Base-by-base conservation (phyloP, 1,140 invertebrate genomes). In the Cardiocondyla obscurior region DNA sequence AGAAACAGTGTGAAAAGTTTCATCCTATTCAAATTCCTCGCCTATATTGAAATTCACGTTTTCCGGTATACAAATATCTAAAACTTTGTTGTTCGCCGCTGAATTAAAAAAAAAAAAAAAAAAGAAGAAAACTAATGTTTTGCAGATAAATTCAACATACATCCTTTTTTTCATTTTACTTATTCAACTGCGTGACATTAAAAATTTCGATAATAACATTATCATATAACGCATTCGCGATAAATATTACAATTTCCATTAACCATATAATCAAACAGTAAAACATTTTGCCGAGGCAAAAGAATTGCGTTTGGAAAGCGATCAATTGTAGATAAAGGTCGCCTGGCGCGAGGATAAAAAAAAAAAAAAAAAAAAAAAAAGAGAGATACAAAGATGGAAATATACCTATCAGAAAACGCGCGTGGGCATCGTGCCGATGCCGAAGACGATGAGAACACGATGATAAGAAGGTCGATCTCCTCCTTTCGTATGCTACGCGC, bases 391-490 rank as follows among this genome's bases (percentile, higher is more conserved):
- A 44, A 67, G 46, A n/a, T 53, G 44, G 33, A 69, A 77, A 77
- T 62, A 42, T 51, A 84, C 10, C 30, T 51, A 33, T 1, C 30
- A n/a, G n/a, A 0, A 33, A 55, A 69, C 53, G 44, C 46, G 57
- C 49, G 33, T 60, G 44, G 39, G 28, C 46, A 49, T 70, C 39
- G 62, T 42, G 10, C 3, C 2, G 53, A 39, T 44, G 62, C 30
- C 7, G 46, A 12, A 79, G 33, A 79, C 62, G 74, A 79, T 53
- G 74, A 53, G 74, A 53, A 69, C 51, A 55, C 33, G 46, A 53
- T 16, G 74, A 79, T 79, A 79, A 79, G 74, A 79, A 79, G 49
- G 62, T 79, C 74, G 74, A 79, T 69, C 62, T 79, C 25, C 36
- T 79, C 33, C 36, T 79, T 69, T 79, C 74, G 74, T 79, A 79